Evolutionary conservation across 2,113 vertebrate genomes (phyloP).

Genomic region (Tretioscincus oriximinensis): DNA sequence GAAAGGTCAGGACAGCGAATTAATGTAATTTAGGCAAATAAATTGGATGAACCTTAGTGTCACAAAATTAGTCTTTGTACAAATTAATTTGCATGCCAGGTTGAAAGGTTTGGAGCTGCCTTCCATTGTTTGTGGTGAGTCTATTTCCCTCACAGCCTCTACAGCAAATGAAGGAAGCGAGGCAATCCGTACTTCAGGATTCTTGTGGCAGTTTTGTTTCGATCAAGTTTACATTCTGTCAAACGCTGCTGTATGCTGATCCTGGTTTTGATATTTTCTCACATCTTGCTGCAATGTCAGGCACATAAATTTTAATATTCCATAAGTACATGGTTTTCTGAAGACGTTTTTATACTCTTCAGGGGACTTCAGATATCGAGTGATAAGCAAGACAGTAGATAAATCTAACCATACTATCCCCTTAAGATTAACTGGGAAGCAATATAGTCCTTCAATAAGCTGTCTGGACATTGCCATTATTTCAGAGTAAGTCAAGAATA

Average conservation of each 20-base stretch:
- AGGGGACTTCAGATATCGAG: not conserved
- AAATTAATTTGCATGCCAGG: constrained; percentile 36
- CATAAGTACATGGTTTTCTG: not conserved
- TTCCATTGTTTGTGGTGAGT: not conserved
- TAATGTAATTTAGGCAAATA: constrained; percentile 54
- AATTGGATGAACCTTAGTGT: constrained; percentile 46
- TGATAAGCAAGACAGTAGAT: not conserved
- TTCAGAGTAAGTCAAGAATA: not conserved
- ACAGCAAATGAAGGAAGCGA: not conserved
- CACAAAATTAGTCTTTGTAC: constrained; percentile 46
- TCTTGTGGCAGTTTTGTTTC: not conserved
- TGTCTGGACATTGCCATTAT: not conserved
- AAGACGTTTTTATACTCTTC: not conserved
- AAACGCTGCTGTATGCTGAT: not conserved
- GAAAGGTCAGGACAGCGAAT: constrained; percentile 32
- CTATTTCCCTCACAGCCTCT: constrained; percentile 24
- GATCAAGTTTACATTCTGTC: not conserved
- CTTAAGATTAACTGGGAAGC: not conserved
- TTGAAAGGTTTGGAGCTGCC: constrained; percentile 34
- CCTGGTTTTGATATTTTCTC: not conserved
- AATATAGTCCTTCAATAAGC: not conserved
- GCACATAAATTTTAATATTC: not conserved
- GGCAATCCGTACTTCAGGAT: not conserved
- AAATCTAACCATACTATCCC: no score
- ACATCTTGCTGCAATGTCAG: not conserved